Evolutionary conservation across 1,140 invertebrate species (phyloP), one percentile per base, ranked within the genome.

Genomic region (Sminthurinus signatus): DNA sequence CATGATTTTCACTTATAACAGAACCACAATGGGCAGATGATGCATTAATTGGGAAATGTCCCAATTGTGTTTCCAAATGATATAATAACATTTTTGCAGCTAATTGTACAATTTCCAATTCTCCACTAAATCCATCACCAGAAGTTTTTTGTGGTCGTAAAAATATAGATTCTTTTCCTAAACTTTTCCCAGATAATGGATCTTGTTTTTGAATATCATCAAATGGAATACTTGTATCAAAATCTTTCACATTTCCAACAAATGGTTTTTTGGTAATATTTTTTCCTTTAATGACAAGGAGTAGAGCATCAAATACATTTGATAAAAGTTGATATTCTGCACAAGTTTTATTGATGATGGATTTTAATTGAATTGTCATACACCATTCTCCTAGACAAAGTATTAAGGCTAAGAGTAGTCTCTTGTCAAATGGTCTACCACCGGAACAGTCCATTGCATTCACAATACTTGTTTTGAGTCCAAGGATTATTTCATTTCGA

Each of bases 351-450:
- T 62, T 71, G 60, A 77, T 74, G 4, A 84, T 74, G n/a, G 78
- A 73, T 25, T 75, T 64, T 8, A 81, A 70, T 1, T 83, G 82
- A 67, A 90, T 78, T 68, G 81, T 80, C 84, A 96, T 91, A 60
- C 92, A 94, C 87, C 93, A 96, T 79, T 97, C 93, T 0, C 90
- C 89, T 32, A 97, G 78, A 75, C 91, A 93, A 60, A 96, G 85
- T 70, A 96, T 82, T 72, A 96, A 81, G 0, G 89, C 88, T 21
- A 91, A 87, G 0, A 90, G 82, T 31, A 95, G 79, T 68, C 82
- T 76, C 62, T 79, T 88, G 82, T 75, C 87, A 81, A 66, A 81
- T 23, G 73, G 62, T n/a, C 51, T 50, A 31, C 64, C 67, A 8
- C 54, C 54, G 12, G 19, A 14, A 25, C 14, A 52, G 10, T 52